Evolutionary conservation across 2,888 invertebrate species (phyloP), one percentile per base, ranked within the genome.

Genomic region (Lasioglossum figueresi): DNA sequence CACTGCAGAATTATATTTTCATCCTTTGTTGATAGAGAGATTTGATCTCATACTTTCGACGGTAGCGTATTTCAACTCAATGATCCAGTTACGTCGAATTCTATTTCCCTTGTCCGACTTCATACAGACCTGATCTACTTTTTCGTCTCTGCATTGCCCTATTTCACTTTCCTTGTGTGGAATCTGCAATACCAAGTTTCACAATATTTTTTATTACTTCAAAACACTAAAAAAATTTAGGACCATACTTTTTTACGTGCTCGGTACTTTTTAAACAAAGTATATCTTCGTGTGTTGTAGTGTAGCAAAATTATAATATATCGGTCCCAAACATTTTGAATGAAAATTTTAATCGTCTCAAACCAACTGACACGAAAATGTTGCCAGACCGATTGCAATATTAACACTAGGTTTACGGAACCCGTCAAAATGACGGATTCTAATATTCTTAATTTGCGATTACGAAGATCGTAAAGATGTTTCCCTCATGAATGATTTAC

Each of bases 21-120:
- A 37, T 23, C 23, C 23, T 37, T 37, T 37, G 68, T 68, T 68
- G 37, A 68, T 12, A 68, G 34, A 68, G 68, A 23, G 34, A 37
- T 34, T 66, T 34, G 23, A 66, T 23, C 8, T 66, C 66, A 34
- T 23, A 68, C 23, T 68, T 23, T 19, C 10, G 4, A 4, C 10
- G 23, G 8, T 34, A 37, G 37, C 34, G 68, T 37, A 68, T 68
- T 68, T 68, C 68, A 37, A 40, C 40, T n/a, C 43, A 37, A 34
- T 70, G 70, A 27, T n/a, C 70, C 16, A 40, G 37, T 37, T 68
- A 68, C 68, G 68, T 68, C 34, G 12, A 37, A 68, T 68, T 68
- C 68, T 68, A 52, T 34, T 52, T 48, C 14, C 52, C 23, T 74
- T 52, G 52, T 52, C 73, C 52, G n/a, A 14, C n/a, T 37, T n/a